A percentile compares a stretch with the other conserved stretches of the same genome.
Evolutionary conservation across 2,113 vertebrate species (phyloP).

Genomic region (Passerina amoena): DNA sequence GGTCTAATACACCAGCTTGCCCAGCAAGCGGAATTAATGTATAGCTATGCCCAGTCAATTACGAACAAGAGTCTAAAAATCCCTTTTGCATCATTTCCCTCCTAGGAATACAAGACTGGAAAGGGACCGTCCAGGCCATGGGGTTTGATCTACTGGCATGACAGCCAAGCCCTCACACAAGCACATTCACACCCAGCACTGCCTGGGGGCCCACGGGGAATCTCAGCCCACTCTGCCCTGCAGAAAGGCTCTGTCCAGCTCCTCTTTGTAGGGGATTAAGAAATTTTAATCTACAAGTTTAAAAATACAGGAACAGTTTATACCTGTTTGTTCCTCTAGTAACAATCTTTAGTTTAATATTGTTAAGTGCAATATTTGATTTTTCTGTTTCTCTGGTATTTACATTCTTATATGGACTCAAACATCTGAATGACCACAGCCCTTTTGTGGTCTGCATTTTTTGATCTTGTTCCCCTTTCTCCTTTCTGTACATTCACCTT

Average conservation of each 20-base stretch:
- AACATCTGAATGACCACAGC: not conserved
- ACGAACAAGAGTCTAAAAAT: not conserved
- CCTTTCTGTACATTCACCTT: not conserved
- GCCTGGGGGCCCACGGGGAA: fast-evolving
- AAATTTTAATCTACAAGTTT: not conserved
- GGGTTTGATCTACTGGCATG: not conserved
- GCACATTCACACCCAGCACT: fast-evolving
- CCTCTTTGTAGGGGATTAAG: not conserved
- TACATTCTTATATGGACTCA: not conserved
- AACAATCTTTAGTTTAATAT: not conserved
- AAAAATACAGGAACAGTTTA: not conserved
- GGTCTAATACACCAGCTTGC: not conserved
- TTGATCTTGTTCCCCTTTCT: not conserved
- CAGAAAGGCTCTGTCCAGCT: not conserved
- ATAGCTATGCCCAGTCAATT: not conserved
- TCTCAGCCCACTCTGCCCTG: not conserved
- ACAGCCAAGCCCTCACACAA: not conserved
- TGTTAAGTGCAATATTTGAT: not conserved
- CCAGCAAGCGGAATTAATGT: not conserved
- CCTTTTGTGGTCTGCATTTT: not conserved
- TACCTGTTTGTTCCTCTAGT: not conserved
- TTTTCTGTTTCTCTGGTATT: not conserved
- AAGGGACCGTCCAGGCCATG: fast-evolving
- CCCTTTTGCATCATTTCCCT: not conserved
- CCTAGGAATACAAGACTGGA: not conserved